phyloP scores from a whole-genome alignment of 2,888 invertebrate genomes.

The Tachina grossa region DNA sequence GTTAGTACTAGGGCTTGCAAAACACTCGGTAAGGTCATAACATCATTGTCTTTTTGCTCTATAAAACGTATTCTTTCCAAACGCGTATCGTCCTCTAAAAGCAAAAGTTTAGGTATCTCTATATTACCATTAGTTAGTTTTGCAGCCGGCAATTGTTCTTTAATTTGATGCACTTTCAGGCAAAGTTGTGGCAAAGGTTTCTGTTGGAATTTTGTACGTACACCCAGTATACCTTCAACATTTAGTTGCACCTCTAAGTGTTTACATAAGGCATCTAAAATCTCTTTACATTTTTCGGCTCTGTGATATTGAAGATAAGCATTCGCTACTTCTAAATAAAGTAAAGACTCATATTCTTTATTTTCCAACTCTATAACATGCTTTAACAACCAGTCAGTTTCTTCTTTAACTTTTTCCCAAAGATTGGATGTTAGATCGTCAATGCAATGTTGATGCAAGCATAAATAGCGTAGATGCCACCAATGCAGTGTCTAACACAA shows the following conservation, averaged over 20 bases:
- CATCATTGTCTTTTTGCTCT: slow-evolving; percentile 84
- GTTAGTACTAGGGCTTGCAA: slow-evolving; percentile 92
- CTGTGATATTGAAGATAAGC: slow-evolving; percentile 90
- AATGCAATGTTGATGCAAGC: slow-evolving; percentile 89
- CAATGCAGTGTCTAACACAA: slow-evolving; percentile 75
- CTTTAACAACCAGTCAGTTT: slow-evolving; percentile 72
- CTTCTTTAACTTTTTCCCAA: slow-evolving; percentile 82
- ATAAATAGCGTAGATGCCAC: slow-evolving; percentile 90
- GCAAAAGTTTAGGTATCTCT: slow-evolving; percentile 86
- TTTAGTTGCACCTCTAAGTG: slow-evolving; percentile 87
- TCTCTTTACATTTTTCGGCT: slow-evolving; percentile 87
- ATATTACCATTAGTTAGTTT: slow-evolving; percentile 83
- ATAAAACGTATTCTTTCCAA: slow-evolving; percentile 90
- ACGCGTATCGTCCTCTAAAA: slow-evolving; percentile 93
- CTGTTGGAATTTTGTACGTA: slow-evolving; percentile 94
- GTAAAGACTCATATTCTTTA: slow-evolving; percentile 82
- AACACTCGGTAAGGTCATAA: slow-evolving; percentile 85
- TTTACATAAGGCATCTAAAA: slow-evolving; percentile 86
- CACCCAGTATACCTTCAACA: slow-evolving; percentile 91
- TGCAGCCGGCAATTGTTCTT: slow-evolving; percentile 75
- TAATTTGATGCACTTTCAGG: slow-evolving; percentile 86
- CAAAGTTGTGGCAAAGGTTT: slow-evolving; percentile 92
- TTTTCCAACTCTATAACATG: slow-evolving; percentile 78
- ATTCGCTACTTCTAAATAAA: slow-evolving; percentile 85
- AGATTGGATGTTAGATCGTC: slow-evolving; percentile 90